Base-by-base conservation (phyloP, 2,888 invertebrate species). In the Hemicrepidius hirtus region DNA sequence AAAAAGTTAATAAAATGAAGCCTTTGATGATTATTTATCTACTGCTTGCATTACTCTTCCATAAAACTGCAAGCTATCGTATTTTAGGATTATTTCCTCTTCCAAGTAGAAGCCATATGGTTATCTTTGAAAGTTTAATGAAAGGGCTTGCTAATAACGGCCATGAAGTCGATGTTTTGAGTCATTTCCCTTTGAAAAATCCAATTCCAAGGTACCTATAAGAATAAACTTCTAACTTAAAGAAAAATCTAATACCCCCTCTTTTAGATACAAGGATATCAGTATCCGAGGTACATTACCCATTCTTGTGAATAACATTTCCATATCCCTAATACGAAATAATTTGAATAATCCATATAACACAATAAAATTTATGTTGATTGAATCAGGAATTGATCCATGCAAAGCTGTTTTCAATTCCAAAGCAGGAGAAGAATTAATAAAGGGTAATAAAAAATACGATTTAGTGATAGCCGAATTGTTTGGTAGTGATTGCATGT, bases 381-480 rank as follows among this genome's bases (percentile, higher is more conserved):
- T 57, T 0, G 0, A 6, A 0, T 73, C 74, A 73, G 81, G 80
- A 0, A 0, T 63, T 1, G 6, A 71, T 0, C 2, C 70, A 3
- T 87, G 87, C 66, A 70, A 78, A 18, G 28, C 13, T 0, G 76
- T 76, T 0, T 76, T 87, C 5, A 24, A 77, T 1, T 77, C 82
- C 6, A 65, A 80, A 0, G 68, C 73, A 0, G 76, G 85, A 10
- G 60, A 74, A 68, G 28, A 78, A 21, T 62, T 81, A 1, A 76
- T 68, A 72, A 67, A 76, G 16, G 75, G 76, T 16, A 72, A 49
- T 20, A 77, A 76, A 3, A 87, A 88, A 50, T 93, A 90, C 73
- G 93, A 93, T 80, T 78, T 91, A 5, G 84, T 90, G 0, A 82
- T 91, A 9, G 86, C 87, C 12, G 91, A 91, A 81, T 87, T 88